Percentiles rank a stretch among this genome's conserved stretches.
These are phyloP conservation scores for Aulostomus chinensis DNA, from an alignment of 2,797 vertebrate genomes.

Conservation along the genomic window DNA sequence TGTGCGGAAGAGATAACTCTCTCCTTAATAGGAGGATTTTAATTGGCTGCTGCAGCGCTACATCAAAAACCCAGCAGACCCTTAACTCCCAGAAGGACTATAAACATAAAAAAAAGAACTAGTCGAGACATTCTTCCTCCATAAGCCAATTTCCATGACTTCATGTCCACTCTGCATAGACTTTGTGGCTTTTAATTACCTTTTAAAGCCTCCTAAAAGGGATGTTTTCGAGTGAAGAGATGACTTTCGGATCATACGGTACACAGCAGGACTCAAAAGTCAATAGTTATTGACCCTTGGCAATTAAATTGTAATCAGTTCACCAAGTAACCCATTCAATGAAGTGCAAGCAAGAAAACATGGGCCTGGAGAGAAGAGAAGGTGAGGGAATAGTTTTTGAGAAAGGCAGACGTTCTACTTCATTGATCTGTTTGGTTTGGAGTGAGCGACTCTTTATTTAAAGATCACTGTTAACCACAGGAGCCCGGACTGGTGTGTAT, in stretches of 20 bases:
- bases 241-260: conserved; percentile 48
- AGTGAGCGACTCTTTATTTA: conserved; percentile 62
- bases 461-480: conserved; percentile 63
- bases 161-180: conserved; percentile 40
- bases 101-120: conserved; percentile 49
- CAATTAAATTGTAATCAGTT: conserved; percentile 76
- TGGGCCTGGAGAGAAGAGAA: conserved; percentile 36
- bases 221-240: conserved; percentile 42
- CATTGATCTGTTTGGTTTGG: conserved; percentile 70
- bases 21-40: conserved; percentile 67
- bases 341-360: conserved; percentile 39
- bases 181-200: conserved; percentile 65
- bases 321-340: conserved; percentile 67
- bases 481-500: conserved; percentile 38
- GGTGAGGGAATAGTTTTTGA: conserved; percentile 43
- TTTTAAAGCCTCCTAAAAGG: conserved; percentile 47
- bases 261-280: conserved; percentile 42
- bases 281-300: conserved; percentile 70
- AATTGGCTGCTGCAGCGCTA: conserved; percentile 70
- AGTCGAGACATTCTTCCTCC: conserved; percentile 30
- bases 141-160: conserved; percentile 53
- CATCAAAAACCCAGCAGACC: conserved; percentile 73
- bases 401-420: conserved; percentile 49
- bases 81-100: conserved; percentile 61
- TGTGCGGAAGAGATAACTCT: conserved; percentile 66